Conservation (phyloP, 2,797 vertebrate species). For the Diglossa cyanea region DNA sequence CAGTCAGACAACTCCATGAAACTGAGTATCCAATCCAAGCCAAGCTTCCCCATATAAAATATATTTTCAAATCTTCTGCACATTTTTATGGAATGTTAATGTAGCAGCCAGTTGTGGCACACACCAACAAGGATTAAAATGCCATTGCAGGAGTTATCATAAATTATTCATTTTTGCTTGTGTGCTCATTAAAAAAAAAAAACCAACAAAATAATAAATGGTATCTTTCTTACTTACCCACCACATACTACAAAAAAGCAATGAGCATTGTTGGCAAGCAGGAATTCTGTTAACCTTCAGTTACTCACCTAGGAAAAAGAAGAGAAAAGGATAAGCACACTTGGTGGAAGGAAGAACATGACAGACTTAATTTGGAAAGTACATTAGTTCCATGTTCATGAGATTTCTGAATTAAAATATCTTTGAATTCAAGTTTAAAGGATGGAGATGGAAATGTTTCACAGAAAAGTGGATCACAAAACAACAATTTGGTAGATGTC, state of each 20-base stretch:
- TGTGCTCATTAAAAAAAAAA: neutral
- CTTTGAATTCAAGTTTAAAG: neutral
- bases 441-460: neutral
- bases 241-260: constrained; percentile 50
- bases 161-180: neutral
- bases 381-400: accelerated
- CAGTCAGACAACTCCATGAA: neutral
- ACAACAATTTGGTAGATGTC: accelerated
- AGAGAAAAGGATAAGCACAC: neutral
- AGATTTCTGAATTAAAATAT: neutral
- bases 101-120: neutral
- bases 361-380: neutral
- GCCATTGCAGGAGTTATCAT: accelerated
- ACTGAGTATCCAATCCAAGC: neutral
- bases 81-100: accelerated
- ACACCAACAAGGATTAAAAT: neutral
- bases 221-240: constrained; percentile 72
- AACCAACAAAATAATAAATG: neutral
- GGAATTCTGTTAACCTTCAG: constrained; percentile 64
- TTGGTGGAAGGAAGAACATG: accelerated
- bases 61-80: neutral
- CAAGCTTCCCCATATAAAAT: neutral
- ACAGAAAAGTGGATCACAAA: neutral
- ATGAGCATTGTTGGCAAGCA: constrained; percentile 33
- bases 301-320: constrained; percentile 76